These are phyloP conservation scores for Apteryx owenii DNA, from an alignment of 2,113 vertebrate species.

Conservation along the genomic window DNA sequence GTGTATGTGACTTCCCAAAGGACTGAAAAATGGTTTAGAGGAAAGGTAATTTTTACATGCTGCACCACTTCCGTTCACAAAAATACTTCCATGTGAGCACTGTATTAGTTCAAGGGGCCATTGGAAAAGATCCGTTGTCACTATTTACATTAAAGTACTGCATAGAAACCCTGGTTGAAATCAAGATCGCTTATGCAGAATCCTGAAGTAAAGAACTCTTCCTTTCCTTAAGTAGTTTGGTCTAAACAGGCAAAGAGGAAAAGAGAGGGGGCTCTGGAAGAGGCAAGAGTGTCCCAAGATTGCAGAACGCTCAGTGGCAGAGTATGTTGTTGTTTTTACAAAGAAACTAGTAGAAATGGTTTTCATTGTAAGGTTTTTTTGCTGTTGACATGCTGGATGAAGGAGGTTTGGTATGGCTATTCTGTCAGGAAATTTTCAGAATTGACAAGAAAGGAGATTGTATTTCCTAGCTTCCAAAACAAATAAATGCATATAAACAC, in stretches of 20 bases:
- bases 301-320: background rate
- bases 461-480: background rate
- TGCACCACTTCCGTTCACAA: background rate
- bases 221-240: background rate
- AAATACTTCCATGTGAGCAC: background rate
- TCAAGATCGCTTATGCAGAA: background rate
- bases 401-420: background rate
- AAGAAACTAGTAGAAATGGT: background rate
- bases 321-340: background rate
- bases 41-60: background rate
- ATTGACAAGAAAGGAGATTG: background rate
- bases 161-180: background rate
- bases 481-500: background rate
- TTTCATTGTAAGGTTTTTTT: background rate
- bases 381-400: background rate
- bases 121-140: background rate
- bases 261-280: background rate
- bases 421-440: background rate
- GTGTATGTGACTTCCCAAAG: conserved; percentile 67
- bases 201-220: background rate
- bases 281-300: background rate
- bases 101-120: background rate
- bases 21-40: conserved; percentile 60
- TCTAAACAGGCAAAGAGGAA: background rate
- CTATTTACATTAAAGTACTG: background rate